Evolutionary conservation across 1,140 invertebrate species (phyloP).

Genomic region (Drosophila ambigua): DNA sequence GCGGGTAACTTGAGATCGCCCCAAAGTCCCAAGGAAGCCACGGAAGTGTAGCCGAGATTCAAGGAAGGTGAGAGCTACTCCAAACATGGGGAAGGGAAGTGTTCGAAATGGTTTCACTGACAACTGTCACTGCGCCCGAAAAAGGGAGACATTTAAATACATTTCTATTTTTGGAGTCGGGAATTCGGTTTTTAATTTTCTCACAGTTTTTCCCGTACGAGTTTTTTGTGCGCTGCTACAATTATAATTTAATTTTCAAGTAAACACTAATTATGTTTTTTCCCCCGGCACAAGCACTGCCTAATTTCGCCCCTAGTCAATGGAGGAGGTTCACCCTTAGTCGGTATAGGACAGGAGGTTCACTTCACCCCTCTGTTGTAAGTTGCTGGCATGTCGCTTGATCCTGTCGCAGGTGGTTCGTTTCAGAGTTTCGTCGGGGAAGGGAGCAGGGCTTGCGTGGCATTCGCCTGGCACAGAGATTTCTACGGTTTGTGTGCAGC

Average conservation of each 20-base stretch:
- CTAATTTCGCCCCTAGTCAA: slow-evolving; percentile 50
- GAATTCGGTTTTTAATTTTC: slow-evolving; percentile 9
- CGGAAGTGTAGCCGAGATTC: slow-evolving; percentile 51
- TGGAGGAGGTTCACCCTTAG: too few species aligned
- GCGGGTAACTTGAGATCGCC: slow-evolving; percentile 58
- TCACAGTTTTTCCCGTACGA: slow-evolving; percentile 48
- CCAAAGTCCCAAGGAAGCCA: slow-evolving; percentile 48
- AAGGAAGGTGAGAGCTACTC: slow-evolving; percentile 55
- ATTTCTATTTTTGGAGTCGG: slow-evolving; percentile 50
- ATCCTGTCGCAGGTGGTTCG: slow-evolving; percentile 64
- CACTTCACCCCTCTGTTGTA: slow-evolving; percentile 34
- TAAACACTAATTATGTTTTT: slow-evolving; percentile 63
- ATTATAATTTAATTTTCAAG: slow-evolving; percentile 71
- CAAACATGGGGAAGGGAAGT: slow-evolving; percentile 41
- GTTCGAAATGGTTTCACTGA: slow-evolving; percentile 54
- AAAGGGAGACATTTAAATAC: slow-evolving; percentile 12
- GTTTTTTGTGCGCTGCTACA: slow-evolving; percentile 25
- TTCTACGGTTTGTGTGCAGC: slow-evolving; percentile 34
- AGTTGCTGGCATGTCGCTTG: slow-evolving; percentile 8
- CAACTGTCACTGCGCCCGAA: slow-evolving; percentile 51
- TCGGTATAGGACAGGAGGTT: not conserved
- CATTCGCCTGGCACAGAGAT: slow-evolving; percentile 54
- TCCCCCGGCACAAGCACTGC: slow-evolving; percentile 28
- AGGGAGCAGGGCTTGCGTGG: slow-evolving; percentile 51
- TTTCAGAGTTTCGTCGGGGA: slow-evolving; percentile 36